Evolutionary conservation across 2,113 vertebrate genomes (phyloP).

Genomic region (Pionites leucogaster): DNA sequence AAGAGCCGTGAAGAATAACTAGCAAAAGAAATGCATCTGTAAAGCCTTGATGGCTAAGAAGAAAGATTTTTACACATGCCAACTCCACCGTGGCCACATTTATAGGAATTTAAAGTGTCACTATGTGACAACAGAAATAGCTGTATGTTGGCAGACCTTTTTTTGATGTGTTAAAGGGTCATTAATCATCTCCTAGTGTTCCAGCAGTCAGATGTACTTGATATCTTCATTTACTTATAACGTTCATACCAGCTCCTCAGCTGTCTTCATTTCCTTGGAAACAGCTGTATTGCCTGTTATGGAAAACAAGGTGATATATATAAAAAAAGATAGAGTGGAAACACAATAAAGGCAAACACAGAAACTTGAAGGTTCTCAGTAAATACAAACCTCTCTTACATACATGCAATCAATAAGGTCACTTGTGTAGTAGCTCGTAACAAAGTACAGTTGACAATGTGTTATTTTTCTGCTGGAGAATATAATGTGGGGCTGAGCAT

Average conservation of each 20-base stretch:
- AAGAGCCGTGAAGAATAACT: background rate
- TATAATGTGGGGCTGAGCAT: constrained; percentile 57
- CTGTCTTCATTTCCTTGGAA: constrained; percentile 24
- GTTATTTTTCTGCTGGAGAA: constrained; percentile 61
- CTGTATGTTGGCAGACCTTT: constrained; percentile 9
- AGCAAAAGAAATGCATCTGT: background rate
- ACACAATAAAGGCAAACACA: background rate
- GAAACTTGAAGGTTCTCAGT: background rate
- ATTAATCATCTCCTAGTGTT: constrained; percentile 51
- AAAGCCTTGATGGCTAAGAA: background rate
- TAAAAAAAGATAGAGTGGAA: background rate
- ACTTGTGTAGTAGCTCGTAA: constrained; percentile 29
- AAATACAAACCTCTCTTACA: constrained; percentile 21
- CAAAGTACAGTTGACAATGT: constrained; percentile 58
- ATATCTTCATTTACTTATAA: constrained; percentile 28
- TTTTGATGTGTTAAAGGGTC: constrained; percentile 21
- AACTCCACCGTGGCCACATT: background rate
- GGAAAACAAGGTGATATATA: background rate
- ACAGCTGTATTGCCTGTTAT: constrained; percentile 7
- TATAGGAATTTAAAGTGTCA: background rate
- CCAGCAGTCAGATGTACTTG: background rate
- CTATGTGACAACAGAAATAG: constrained; percentile 17
- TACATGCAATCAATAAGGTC: constrained; percentile 24
- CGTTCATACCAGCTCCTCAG: background rate
- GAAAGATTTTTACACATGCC: constrained; percentile 17